A percentile compares a stretch with the other conserved stretches of the same genome.
Conservation (phyloP, 2,113 vertebrate species). For the Philantomba maxwellii region DNA sequence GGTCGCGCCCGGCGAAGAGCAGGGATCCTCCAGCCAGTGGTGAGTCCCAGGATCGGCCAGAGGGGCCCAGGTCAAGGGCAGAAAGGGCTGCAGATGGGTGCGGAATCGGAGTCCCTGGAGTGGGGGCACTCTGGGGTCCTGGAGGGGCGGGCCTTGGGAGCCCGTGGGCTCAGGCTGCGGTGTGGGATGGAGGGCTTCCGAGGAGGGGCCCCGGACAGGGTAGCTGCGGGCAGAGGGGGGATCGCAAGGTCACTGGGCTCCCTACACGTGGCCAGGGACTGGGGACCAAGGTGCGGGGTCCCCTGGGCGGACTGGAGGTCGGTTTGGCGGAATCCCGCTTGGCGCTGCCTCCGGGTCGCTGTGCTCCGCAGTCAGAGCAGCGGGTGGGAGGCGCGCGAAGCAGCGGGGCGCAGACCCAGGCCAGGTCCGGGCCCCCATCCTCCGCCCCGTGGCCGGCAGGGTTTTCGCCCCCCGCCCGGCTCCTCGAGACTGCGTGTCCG, state of each 20-base stretch:
- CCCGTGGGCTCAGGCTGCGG: too few relatives aligned
- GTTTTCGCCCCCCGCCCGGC: constrained; percentile 43
- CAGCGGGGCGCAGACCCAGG: neutral
- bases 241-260: neutral
- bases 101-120: neutral
- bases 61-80: neutral
- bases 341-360: neutral
- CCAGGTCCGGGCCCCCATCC: too few relatives aligned
- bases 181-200: neutral
- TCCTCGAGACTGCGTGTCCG: neutral
- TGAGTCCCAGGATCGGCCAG: too few relatives aligned
- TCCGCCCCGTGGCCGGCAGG: neutral
- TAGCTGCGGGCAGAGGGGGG: neutral
- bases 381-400: neutral
- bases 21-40: too few relatives aligned
- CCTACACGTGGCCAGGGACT: neutral
- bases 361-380: neutral
- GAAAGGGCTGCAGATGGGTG: neutral
- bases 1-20: rapidly evolving
- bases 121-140: neutral
- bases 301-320: constrained; percentile 60
- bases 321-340: neutral
- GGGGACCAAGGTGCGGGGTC: neutral
- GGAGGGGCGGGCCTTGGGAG: neutral
- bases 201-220: neutral